Evolutionary conservation across 2,888 invertebrate species (phyloP), one percentile per base, ranked within the genome.

Genomic region (Micoletzkya japonica): DNA sequence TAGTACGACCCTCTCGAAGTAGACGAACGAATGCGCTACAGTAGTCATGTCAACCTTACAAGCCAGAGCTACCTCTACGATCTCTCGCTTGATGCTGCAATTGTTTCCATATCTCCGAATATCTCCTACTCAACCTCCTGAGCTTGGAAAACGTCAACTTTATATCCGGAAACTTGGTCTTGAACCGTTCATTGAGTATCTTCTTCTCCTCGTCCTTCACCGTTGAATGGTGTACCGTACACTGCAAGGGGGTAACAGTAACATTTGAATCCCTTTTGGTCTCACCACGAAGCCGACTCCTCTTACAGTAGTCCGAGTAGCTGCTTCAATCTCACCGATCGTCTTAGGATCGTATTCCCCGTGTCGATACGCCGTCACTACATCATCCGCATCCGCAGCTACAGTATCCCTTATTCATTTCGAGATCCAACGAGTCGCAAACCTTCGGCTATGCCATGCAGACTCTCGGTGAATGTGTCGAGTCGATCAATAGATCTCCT

Each of bases 21-120:
- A 97, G n/a, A 96, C 96, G 86, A 94, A 96, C 0, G 95, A 93
- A 86, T 95, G 94, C 26, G 97, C 95, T 26, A 97, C 92, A 0
- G 94, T 94, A 73, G 95, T 88, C 72, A 95, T 88, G 88, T 97
- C 96, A 20, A 89, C 80, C 72, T 91, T 91, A 81, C 90, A 90
- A 86, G 94, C 79, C 30, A 49, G 39, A 14, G 75, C 73, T 0
- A 81, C 58, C n/a, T 66, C 56, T 0, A 71, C 54, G 93, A 97
- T 93, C 88, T 96, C 96, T 78, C 93, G 90, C 87, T 97, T 97
- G 76, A 97, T 90, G 87, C 96, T 94, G 87, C 57, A 84, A 81
- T 28, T 20, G n/a, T 7, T n/a, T 44, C 44, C 44, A 10, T 14
- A n/a, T n/a, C n/a, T n/a, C n/a, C n/a, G n/a, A n/a, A n/a, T n/a